Base-by-base conservation (phyloP, 2,113 vertebrate species). In the Passer domesticus region DNA sequence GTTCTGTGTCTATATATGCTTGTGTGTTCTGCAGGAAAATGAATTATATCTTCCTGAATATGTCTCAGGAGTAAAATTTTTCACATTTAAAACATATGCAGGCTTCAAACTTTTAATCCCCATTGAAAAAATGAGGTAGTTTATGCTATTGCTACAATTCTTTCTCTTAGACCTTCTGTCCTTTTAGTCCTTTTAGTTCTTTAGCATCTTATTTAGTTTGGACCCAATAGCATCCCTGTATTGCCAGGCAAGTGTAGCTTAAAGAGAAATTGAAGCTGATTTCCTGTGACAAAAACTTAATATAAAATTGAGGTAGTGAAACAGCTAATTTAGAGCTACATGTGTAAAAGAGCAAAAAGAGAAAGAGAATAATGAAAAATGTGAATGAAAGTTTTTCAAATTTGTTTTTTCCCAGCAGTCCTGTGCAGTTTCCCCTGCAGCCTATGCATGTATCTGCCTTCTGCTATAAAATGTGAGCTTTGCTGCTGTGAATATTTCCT, bases 31-130 rank as follows among this genome's bases (percentile, higher is more conserved):
- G 50, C 31, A 70, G 75, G 64, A 76, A 96, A 96, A 92, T 96
- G 85, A 97, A 96, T 96, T 87, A 87, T 96, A 83, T 94, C 91
- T 96, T 86, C 80, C 89, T 96, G 79, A 91, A 49, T 94, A 93
- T 43, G 90, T 72, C 93, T 97, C 92, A 46, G n/a, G 60, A 90
- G 78, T 93, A 95, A 80, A 92, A 93, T 94, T 96, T 94, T 94
- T 82, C 96, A 95, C 70, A 94, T 95, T 94, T 93, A 96, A 96
- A 97, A 95, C 59, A 70, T 60, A 92, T 31, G 41, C 69, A 93
- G 62, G 15, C 62, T 89, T 97, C 95, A 85, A 87, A 70, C 25
- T 95, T 97, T 96, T 96, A 97, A 91, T 78, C 87, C 69, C 47
- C 74, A 68, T 64, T 72, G 86, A 49, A 63, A 92, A 88, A 96